These are phyloP conservation scores for Epinephelus malabaricus DNA, from an alignment of 2,797 vertebrate genomes.

Conservation along the genomic window DNA sequence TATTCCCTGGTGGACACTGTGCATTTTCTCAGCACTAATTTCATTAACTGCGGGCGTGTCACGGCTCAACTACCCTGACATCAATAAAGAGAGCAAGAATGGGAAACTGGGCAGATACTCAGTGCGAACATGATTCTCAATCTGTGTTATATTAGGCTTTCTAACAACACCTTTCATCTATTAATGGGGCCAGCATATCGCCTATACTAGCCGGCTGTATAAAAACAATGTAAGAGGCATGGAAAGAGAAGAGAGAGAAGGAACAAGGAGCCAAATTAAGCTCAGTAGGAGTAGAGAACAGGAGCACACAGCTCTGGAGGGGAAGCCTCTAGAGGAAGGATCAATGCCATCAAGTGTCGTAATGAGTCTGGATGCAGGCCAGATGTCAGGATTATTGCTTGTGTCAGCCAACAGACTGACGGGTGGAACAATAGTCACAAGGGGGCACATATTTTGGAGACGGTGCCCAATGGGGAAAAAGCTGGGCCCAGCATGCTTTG, in stretches of 20 bases:
- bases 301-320: slow-evolving; percentile 66
- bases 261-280: slow-evolving; percentile 63
- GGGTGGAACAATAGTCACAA: slow-evolving; percentile 79
- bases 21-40: slow-evolving; percentile 74
- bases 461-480: slow-evolving; percentile 73
- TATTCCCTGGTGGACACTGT: slow-evolving; percentile 69
- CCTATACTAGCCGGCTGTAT: not conserved
- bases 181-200: slow-evolving; percentile 18
- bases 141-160: slow-evolving; percentile 47
- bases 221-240: slow-evolving; percentile 37
- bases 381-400: slow-evolving; percentile 84
- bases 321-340: slow-evolving; percentile 80
- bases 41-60: slow-evolving; percentile 75
- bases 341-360: slow-evolving; percentile 83
- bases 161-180: slow-evolving; percentile 54
- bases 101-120: slow-evolving; percentile 33
- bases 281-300: slow-evolving; percentile 54
- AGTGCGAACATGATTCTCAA: slow-evolving; percentile 44
- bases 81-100: slow-evolving; percentile 57
- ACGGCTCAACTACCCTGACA: slow-evolving; percentile 65
- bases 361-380: slow-evolving; percentile 83
- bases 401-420: slow-evolving; percentile 84
- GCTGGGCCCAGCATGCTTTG: slow-evolving; percentile 62
- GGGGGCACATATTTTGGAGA: slow-evolving; percentile 76
- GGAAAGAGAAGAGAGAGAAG: slow-evolving; percentile 42